These are phyloP conservation scores for Erethizon dorsatum DNA, from an alignment of 2,797 vertebrate genomes.

Conservation along the genomic window DNA sequence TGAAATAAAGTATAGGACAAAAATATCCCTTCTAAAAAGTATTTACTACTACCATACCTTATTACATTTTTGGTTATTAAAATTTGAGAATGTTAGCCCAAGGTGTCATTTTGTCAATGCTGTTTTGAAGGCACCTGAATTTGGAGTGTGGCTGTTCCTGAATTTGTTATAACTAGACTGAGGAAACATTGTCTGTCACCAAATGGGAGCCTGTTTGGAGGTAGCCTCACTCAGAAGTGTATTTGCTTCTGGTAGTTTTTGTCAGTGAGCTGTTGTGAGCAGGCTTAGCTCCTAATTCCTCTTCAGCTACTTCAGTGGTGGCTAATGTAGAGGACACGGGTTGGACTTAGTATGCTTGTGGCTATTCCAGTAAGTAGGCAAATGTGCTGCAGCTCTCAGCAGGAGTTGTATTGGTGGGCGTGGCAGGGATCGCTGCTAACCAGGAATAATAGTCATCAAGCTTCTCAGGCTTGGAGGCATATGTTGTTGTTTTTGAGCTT, in stretches of 20 bases:
- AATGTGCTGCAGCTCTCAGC: not conserved
- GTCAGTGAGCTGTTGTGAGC: not conserved
- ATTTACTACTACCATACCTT: not conserved
- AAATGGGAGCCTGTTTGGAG: constrained; percentile 7
- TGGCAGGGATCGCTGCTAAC: not conserved
- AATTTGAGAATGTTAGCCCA: constrained; percentile 23
- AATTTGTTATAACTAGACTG: constrained; percentile 32
- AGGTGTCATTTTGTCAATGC: constrained; percentile 32
- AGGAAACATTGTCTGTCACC: constrained; percentile 42
- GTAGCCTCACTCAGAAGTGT: not conserved
- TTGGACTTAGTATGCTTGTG: constrained; percentile 30
- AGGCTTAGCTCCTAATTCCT: constrained; percentile 52
- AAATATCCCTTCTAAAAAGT: not conserved
- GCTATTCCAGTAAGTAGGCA: not conserved
- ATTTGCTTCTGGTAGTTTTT: constrained; percentile 65
- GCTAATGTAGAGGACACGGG: constrained; percentile 45
- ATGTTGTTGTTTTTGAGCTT: constrained; percentile 59
- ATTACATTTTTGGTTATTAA: constrained; percentile 14
- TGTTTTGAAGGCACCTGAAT: constrained; percentile 53
- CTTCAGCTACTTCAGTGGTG: constrained; percentile 15
- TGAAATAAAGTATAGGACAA: constrained; percentile 48
- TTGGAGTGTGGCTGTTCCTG: constrained; percentile 38
- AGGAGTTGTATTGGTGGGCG: not conserved
- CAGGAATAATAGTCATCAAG: constrained; percentile 4
- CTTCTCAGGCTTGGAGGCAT: constrained; percentile 27